Evolutionary conservation across 2,113 vertebrate species (phyloP).

Genomic region (Platanista minor): DNA sequence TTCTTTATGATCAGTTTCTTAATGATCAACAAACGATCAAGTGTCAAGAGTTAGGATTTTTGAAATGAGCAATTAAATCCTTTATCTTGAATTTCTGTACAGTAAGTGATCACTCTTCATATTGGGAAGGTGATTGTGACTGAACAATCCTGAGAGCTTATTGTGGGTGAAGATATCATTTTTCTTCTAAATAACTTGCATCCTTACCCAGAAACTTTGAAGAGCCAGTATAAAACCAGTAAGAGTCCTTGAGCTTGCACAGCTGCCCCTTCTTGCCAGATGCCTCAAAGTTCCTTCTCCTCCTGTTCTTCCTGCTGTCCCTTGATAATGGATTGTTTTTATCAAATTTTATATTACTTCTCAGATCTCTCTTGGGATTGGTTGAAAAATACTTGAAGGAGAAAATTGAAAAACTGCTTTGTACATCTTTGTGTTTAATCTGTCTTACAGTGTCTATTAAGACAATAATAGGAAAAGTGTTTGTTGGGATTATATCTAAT

Average conservation of each 20-base stretch:
- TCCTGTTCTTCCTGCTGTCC: not conserved
- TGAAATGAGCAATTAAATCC: not conserved
- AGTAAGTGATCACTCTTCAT: not conserved
- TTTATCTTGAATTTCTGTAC: not conserved
- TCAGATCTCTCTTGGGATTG: not conserved
- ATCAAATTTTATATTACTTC: not conserved
- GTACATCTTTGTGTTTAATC: not conserved
- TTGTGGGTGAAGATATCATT: not conserved
- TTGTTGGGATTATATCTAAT: constrained; percentile 5
- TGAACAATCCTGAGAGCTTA: not conserved
- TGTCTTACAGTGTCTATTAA: not conserved
- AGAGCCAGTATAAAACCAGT: not conserved
- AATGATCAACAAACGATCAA: not conserved
- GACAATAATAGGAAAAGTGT: not conserved
- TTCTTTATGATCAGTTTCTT: not conserved
- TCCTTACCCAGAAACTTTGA: not conserved
- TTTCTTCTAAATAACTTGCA: not conserved
- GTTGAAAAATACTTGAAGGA: not conserved
- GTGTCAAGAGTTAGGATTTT: not conserved
- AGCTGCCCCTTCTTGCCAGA: not conserved
- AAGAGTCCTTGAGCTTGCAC: not conserved
- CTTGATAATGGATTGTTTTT: not conserved
- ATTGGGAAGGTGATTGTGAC: not conserved
- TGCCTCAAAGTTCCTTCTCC: not conserved
- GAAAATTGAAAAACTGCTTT: not conserved